Evolutionary conservation across 2,888 invertebrate species (phyloP), one percentile per base, ranked within the genome.

Genomic region (Aphodius granarius): DNA sequence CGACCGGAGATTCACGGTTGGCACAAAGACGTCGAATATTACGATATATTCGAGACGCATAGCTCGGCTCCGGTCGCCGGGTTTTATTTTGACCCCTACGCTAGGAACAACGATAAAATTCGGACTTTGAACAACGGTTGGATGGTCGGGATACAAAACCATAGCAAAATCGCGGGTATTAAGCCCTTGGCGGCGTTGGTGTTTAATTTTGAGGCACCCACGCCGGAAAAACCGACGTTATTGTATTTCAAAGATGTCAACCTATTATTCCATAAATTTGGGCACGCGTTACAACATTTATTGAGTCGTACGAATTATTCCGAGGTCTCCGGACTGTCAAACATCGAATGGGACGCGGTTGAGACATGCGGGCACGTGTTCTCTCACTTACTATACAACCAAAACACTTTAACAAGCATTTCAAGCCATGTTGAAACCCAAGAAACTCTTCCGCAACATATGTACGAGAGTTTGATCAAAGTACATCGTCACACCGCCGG

Each of bases 331-430:
- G 97, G 97, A 0, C 87, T 94, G 19, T 93, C 93, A 0, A 95
- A 95, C 85, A 91, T 98, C 0, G 98, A 98, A 88, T 97, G 97
- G 96, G 99, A 99, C 86, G 95, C 96, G 0, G 93, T 95, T 0
- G 94, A 94, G 84, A 91, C 97, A 0, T 93, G 94, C 77, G 93
- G 95, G 0, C 90, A 95, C 81, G 94, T 98, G 74, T 91, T 98
- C 91, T 89, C 91, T 0, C 93, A 94, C 84, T 96, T 95, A 92
- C 86, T 96, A 5, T 92, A 92, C 79, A 92, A 95, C 81, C 88
- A 89, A 81, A 87, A 89, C 0, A 86, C 89, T 1, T 84, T 92
- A 43, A 86, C 89, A 71, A 86, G 84, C 68, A 90, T 97, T 72
- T 94, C 94, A 70, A 89, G 91, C 1, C 97, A 98, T 85, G 92